Base-by-base conservation (phyloP, 92 coral and sea anemone species). In the Porites evermanni region DNA sequence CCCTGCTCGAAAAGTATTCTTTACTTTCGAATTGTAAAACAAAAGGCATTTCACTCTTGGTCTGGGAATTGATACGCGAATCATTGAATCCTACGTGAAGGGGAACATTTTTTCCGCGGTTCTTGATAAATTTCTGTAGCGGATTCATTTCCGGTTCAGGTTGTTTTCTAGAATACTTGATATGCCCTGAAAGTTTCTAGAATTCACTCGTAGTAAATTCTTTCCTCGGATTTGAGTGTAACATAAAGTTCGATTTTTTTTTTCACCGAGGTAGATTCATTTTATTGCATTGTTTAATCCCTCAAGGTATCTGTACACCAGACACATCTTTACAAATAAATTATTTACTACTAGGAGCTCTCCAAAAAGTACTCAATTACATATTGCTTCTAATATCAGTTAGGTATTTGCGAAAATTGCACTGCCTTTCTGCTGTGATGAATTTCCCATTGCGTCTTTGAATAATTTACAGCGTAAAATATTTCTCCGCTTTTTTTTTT, bases 111-210 rank as follows among this genome's bases (percentile, higher is more conserved):
- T 29, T 69, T 60, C 9, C 6, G 21, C n/a, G 38, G 66, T 18
- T 8, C 64, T 51, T 20, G 66, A 59, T 23, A 81, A 56, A 32
- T 63, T 81, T 70, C 61, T 77, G 4, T 64, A 26, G 47, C 6
- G 5, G 44, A 18, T 20, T 81, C 78, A 81, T 81, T 81, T 81
- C 86, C 86, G 86, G 86, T 81, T 50, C 51, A 24, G 67, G 5
- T 38, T 38, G 47, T 38, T 38, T 81, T 8, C 2, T 50, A 16
- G 26, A 51, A 72, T 9, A 50, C 77, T 38, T 50, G 60, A 72
- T 53, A 12, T 16, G 60, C 26, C 13, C 26, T 8, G 5, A 20
- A 17, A 24, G 18, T 51, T 18, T 11, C 54, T n/a, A 17, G 12
- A 29, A 7, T 67, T 56, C 6, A 32, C 18, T 19, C 47, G 47